phyloP scores from a whole-genome alignment of 2,797 vertebrate genomes.

The Spinus olivaceus region DNA sequence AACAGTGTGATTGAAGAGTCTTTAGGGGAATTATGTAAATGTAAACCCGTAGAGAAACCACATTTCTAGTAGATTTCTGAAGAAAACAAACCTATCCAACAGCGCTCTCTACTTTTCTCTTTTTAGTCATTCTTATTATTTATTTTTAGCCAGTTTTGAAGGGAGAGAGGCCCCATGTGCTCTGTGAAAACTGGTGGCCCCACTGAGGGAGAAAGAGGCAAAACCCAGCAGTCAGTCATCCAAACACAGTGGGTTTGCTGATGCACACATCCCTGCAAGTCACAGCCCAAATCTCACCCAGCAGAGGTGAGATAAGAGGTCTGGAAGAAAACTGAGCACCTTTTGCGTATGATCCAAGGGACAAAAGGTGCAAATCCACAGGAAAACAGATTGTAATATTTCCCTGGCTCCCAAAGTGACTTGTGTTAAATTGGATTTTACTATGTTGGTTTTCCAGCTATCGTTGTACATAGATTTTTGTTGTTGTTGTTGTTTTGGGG shows the following conservation, averaged over 20 bases:
- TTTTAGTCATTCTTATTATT: not conserved
- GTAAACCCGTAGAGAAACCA: not conserved
- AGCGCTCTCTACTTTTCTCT: not conserved
- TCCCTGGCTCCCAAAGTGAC: not conserved
- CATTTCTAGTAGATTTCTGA: not conserved
- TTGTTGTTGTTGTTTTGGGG: rapidly evolving
- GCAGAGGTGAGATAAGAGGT: not conserved
- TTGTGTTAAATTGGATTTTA: not conserved
- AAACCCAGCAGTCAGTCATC: not conserved
- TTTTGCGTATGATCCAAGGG: not conserved
- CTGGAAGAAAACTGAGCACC: not conserved
- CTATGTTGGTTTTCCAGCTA: not conserved
- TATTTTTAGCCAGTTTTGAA: not conserved
- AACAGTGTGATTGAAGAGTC: not conserved
- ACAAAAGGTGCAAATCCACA: not conserved
- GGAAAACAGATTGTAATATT: not conserved
- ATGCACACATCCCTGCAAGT: not conserved
- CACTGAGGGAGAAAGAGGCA: not conserved
- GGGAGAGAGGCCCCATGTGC: not conserved
- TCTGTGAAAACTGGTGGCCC: not conserved
- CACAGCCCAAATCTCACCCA: not conserved
- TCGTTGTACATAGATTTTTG: not conserved
- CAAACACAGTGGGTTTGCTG: not conserved
- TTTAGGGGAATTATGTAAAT: slow-evolving; percentile 11
- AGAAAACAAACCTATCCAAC: not conserved